Evolutionary conservation across 2,797 vertebrate genomes (phyloP).

Genomic region (Sciurus carolinensis): DNA sequence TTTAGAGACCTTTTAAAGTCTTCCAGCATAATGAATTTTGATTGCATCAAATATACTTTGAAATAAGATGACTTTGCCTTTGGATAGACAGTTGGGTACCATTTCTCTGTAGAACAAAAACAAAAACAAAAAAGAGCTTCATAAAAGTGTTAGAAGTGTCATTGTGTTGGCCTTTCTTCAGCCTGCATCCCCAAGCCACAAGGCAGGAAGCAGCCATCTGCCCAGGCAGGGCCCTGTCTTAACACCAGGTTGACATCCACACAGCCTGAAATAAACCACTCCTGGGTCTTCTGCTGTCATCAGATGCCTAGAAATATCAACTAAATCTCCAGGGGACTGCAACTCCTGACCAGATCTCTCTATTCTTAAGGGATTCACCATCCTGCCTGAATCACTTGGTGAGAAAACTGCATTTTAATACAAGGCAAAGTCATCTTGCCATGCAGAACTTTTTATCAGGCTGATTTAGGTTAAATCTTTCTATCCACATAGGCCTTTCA

Average conservation of each 20-base stretch:
- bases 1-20: not conserved
- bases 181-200: not conserved
- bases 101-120: not conserved
- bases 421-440: constrained; percentile 17
- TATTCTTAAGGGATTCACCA: not conserved
- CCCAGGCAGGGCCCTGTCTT: not conserved
- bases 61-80: not conserved
- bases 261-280: not conserved
- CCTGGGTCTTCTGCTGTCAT: not conserved
- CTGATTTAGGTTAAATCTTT: constrained; percentile 64
- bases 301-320: not conserved
- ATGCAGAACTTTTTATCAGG: constrained; percentile 36
- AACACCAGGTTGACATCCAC: not conserved
- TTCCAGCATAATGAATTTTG: not conserved
- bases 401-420: constrained; percentile 40
- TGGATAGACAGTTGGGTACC: not conserved
- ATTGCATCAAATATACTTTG: not conserved
- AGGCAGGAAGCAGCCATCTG: not conserved
- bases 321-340: not conserved
- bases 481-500: not conserved
- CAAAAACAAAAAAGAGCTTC: not conserved
- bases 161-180: not conserved
- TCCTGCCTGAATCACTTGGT: not conserved
- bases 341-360: not conserved
- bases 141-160: not conserved